Percentiles rank a stretch among this genome's conserved stretches.
These are phyloP conservation scores for Emmelina monodactyla DNA, from an alignment of 2,888 invertebrate genomes.

Conservation along the genomic window DNA sequence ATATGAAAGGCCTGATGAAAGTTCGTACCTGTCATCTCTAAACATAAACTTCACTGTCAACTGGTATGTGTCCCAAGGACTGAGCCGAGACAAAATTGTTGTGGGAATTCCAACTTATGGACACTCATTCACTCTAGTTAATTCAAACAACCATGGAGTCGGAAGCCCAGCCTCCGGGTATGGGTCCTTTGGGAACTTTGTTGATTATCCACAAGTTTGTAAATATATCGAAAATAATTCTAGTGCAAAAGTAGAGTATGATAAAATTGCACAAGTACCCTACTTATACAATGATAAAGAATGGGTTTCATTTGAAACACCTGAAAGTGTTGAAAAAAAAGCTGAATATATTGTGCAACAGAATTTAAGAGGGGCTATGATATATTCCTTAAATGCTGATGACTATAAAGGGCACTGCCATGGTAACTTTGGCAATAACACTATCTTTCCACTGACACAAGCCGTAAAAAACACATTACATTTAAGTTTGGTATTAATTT, in stretches of 20 bases:
- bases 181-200: constrained; percentile 75
- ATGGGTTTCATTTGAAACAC: constrained; percentile 87
- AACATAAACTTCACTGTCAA: constrained; percentile 84
- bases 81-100: constrained; percentile 79
- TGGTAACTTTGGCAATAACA: not conserved
- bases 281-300: constrained; percentile 74
- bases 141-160: constrained; percentile 70
- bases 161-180: constrained; percentile 75
- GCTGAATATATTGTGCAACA: constrained; percentile 70
- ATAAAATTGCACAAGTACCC: constrained; percentile 76
- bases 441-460: constrained; percentile 26
- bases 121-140: constrained; percentile 76
- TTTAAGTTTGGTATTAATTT: too few relatives aligned
- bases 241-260: constrained; percentile 64
- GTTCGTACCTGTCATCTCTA: constrained; percentile 71
- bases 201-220: constrained; percentile 75
- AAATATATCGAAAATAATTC: constrained; percentile 63
- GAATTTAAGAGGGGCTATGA: constrained; percentile 81
- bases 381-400: constrained; percentile 83
- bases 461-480: constrained; percentile 24
- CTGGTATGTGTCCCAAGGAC: constrained; percentile 79
- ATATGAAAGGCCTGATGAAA: constrained; percentile 67
- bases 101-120: constrained; percentile 90
- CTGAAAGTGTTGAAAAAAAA: constrained; percentile 74
- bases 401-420: constrained; percentile 72